phyloP scores from a whole-genome alignment of 2,113 vertebrate genomes.

The Rana temporaria region DNA sequence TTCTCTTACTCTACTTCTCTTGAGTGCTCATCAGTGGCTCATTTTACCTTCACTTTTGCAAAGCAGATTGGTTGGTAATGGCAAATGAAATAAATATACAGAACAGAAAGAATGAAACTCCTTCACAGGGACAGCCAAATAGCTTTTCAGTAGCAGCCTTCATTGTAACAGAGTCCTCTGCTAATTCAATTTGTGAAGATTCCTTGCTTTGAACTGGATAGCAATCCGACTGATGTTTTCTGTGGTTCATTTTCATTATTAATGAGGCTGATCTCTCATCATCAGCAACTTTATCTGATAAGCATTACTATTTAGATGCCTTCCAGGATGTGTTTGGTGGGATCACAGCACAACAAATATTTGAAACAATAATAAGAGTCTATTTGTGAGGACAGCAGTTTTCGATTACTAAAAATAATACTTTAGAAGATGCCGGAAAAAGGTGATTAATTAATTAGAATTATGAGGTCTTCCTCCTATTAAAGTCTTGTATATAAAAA shows the following conservation, averaged over 20 bases:
- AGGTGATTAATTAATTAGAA: too few species aligned
- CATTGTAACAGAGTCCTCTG: background rate
- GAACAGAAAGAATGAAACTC: background rate
- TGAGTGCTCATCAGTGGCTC: background rate
- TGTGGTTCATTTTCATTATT: slow-evolving; percentile 50
- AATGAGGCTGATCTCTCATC: slow-evolving; percentile 45
- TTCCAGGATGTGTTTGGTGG: background rate
- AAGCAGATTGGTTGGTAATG: background rate
- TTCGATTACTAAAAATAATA: too few species aligned
- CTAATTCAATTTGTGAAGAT: slow-evolving; percentile 31
- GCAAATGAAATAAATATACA: background rate
- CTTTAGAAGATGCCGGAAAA: too few species aligned
- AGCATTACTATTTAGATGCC: slow-evolving; percentile 40
- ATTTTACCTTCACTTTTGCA: background rate
- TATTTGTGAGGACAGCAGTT: too few species aligned
- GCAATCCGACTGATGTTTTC: slow-evolving; percentile 39
- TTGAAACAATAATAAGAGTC: too few species aligned
- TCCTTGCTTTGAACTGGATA: slow-evolving; percentile 22
- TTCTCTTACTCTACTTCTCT: background rate
- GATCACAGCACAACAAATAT: too few species aligned
- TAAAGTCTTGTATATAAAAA: too few species aligned
- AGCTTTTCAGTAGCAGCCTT: slow-evolving; percentile 26
- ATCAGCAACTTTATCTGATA: slow-evolving; percentile 47
- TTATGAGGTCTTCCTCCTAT: too few species aligned
- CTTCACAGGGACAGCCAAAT: slow-evolving; percentile 20